Evolutionary conservation across 30 jellyfish, hydroid and myxozoan species (phyloP), one percentile per base, ranked within the genome.

Genomic region (Pelagia noctiluca): DNA sequence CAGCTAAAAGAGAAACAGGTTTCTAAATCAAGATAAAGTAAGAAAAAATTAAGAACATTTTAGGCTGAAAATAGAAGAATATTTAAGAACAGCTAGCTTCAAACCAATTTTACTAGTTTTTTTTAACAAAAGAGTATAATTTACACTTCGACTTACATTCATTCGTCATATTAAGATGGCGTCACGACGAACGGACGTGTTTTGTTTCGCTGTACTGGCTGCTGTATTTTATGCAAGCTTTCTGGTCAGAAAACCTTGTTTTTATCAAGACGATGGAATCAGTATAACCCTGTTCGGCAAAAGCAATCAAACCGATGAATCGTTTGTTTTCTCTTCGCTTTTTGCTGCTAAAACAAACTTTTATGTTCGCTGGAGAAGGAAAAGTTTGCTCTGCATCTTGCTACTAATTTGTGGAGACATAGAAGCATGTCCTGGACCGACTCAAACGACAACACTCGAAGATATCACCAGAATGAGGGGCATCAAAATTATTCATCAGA

Each of bases 401-500:
- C 72, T 60, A 60, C 72, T 26, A 24, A 60, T 60, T 22, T 60
- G 72, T 60, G 72, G 72, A 60, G 72, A 60, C 72, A 60, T 60
- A 60, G 72, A 60, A 60, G 21, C 72, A 60, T 60, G 72, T 60
- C 72, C 72, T 60, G 72, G 72, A 60, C 72, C 72, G 10, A 42
- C 57, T 42, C 57, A 42, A 57, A 26, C 22, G 29, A 60, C 72
- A 22, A 22, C 72, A 60, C 72, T 60, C 72, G 35, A 60, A 60
- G 72, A 26, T 60, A 60, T 60, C 72, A 60, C 72, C 35, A 60
- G 85, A 72, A 72, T 0, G 34, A 72, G 28, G 54, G 85, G 85
- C 78, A 33, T 35, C 37, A 72, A 72, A 72, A 72, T 72, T 23
- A 46, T 72, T 33, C 85, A 72, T 46, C 85, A 72, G 54, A 72